Evolutionary conservation across 2,888 invertebrate species (phyloP).

Genomic region (Drymonia ruficornis): DNA sequence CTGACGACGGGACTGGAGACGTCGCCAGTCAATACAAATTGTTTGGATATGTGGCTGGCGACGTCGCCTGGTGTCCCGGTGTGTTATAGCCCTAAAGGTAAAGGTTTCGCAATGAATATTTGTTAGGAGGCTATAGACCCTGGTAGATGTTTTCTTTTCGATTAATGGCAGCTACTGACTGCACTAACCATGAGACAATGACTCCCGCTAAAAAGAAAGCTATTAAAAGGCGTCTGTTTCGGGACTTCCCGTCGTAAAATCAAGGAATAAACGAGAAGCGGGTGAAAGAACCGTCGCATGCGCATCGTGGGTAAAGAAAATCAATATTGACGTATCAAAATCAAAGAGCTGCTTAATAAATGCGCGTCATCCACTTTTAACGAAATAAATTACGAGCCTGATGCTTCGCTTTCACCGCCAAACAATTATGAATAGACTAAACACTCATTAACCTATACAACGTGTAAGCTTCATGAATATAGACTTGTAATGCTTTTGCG

Average conservation of each 20-base stretch:
- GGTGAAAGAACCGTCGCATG: slow-evolving; percentile 8
- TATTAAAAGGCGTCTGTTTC: neutral
- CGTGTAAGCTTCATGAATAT: slow-evolving; percentile 35
- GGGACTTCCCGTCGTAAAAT: slow-evolving; percentile 3
- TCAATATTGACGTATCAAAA: slow-evolving; percentile 25
- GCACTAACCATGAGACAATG: neutral
- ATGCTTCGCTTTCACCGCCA: slow-evolving; percentile 33
- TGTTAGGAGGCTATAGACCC: no score
- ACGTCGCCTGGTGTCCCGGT: no score
- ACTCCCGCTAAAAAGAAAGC: neutral
- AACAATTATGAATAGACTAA: slow-evolving; percentile 57
- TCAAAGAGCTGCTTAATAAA: slow-evolving; percentile 25
- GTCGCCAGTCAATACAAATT: no score
- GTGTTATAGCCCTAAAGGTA: no score
- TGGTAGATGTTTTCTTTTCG: no score
- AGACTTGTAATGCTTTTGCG: no score
- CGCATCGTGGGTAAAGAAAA: slow-evolving; percentile 11
- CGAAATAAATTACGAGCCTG: slow-evolving; percentile 26
- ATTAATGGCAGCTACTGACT: no score
- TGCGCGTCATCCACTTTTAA: slow-evolving; percentile 23
- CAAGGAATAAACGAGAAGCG: neutral
- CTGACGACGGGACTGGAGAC: no score
- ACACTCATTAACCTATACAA: slow-evolving; percentile 46
- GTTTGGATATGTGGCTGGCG: no score
- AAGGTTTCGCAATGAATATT: no score